Percentiles rank a stretch among this genome's conserved stretches.
Evolutionary conservation across 2,113 vertebrate genomes (phyloP).

Genomic region (Indri indri): DNA sequence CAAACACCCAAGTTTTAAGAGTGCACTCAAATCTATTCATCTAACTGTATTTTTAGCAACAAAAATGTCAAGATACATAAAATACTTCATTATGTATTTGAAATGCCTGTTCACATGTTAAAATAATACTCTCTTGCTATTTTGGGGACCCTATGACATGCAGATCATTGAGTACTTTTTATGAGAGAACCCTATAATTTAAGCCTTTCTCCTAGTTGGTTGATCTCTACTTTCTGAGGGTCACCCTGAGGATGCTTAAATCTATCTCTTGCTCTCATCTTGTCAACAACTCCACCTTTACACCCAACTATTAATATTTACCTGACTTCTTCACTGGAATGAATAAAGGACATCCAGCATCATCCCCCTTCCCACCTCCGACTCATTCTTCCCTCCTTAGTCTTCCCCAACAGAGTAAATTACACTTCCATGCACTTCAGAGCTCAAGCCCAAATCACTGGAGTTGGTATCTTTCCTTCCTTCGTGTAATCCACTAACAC

Average conservation of each 20-base stretch:
- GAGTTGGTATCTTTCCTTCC: background rate
- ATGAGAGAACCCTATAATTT: background rate
- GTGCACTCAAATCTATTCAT: background rate
- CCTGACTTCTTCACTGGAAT: background rate
- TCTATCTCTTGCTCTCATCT: background rate
- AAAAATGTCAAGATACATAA: constrained; percentile 26
- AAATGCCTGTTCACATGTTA: background rate
- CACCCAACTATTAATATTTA: background rate
- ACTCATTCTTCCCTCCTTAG: fast-evolving
- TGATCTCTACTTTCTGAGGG: background rate
- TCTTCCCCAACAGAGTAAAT: background rate
- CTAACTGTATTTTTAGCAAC: background rate
- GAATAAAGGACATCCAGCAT: background rate
- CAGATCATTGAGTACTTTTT: background rate
- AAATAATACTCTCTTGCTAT: background rate
- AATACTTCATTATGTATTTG: background rate
- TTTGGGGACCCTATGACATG: fast-evolving
- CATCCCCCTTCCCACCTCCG: fast-evolving
- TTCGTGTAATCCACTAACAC: background rate
- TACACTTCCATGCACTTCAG: too few relatives aligned
- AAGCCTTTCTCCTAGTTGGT: background rate
- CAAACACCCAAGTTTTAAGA: constrained; percentile 24
- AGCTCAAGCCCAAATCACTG: background rate
- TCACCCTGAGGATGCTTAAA: background rate
- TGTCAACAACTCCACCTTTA: background rate